phyloP scores from a whole-genome alignment of 2,797 vertebrate genomes.

The Sphenopsis melanotis region DNA sequence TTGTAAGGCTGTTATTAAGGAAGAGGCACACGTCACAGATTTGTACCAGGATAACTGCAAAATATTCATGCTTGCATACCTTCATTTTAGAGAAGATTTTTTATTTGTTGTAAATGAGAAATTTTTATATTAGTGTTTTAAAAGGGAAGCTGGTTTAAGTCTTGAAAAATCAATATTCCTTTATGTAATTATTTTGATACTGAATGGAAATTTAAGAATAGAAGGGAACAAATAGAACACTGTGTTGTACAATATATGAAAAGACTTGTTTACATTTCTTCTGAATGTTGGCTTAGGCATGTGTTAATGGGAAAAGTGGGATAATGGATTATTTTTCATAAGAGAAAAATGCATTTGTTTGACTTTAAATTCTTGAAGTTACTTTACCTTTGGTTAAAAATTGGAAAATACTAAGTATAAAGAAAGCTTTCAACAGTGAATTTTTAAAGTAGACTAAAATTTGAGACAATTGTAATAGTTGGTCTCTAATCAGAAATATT shows the following conservation, averaged over 20 bases:
- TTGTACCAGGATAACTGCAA: not conserved
- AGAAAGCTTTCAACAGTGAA: not conserved
- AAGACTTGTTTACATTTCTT: not conserved
- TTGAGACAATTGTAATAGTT: not conserved
- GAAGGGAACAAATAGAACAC: not conserved
- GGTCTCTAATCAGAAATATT: not conserved
- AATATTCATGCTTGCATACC: not conserved
- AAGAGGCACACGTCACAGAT: not conserved
- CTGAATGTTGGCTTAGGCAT: not conserved
- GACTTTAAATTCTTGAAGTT: not conserved
- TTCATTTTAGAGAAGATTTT: not conserved
- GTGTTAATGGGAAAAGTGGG: not conserved
- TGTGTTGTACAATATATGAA: not conserved
- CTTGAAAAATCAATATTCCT: not conserved
- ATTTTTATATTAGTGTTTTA: not conserved
- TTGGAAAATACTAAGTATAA: not conserved
- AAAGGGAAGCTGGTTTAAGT: not conserved
- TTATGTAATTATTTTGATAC: not conserved
- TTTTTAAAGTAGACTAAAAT: not conserved
- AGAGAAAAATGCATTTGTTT: not conserved
- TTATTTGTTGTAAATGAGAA: not conserved
- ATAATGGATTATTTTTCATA: not conserved
- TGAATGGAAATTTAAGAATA: not conserved
- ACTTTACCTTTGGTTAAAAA: not conserved
- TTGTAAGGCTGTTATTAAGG: not conserved